phyloP scores from a whole-genome alignment of 1,140 invertebrate genomes.

The Pseudoatta argentina region DNA sequence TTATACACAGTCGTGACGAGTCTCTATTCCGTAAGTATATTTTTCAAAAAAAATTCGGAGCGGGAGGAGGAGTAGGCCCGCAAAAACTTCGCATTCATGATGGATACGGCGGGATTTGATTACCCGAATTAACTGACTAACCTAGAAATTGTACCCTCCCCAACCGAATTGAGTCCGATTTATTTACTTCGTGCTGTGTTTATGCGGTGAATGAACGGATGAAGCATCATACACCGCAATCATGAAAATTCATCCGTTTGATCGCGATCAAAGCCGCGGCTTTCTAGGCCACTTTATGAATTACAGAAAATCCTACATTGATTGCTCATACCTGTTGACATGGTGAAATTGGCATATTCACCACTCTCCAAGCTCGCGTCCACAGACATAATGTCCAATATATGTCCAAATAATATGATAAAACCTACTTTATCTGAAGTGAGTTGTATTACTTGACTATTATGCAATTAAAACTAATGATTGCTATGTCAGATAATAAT shows the following conservation, averaged over 20 bases:
- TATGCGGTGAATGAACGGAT: not conserved
- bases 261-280: too few relatives aligned
- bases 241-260: not conserved
- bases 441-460: conserved; percentile 42
- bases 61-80: not conserved
- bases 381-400: conserved; percentile 51
- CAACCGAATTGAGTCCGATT: not conserved
- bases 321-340: conserved; percentile 35
- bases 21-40: conserved; percentile 1
- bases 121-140: conserved; percentile 16
- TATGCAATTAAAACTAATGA: not conserved
- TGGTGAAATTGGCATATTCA: conserved; percentile 75
- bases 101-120: not conserved
- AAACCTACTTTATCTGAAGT: conserved; percentile 67
- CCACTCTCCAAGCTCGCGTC: conserved; percentile 73
- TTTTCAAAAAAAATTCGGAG: not conserved
- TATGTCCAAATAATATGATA: conserved; percentile 35
- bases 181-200: not conserved
- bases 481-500: not conserved
- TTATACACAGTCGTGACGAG: not conserved
- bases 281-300: not conserved
- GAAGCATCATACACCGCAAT: not conserved
- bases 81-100: not conserved
- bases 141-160: conserved; percentile 8
- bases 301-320: not conserved